These are phyloP conservation scores for Forbesichthys papilliferus DNA, from an alignment of 2,113 vertebrate genomes.

Conservation along the genomic window DNA sequence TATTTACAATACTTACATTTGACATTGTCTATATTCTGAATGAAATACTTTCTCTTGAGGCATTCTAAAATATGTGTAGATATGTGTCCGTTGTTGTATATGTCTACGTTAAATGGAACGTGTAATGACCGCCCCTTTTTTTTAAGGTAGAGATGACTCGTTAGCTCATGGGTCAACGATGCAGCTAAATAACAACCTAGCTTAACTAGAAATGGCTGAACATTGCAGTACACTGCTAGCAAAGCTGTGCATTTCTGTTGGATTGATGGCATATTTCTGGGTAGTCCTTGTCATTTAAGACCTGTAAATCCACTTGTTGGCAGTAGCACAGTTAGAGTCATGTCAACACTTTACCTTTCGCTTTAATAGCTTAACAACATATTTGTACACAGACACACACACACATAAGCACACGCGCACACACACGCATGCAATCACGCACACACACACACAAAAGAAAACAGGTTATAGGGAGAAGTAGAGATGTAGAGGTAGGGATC, in stretches of 20 bases:
- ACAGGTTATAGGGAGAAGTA: constrained; percentile 1
- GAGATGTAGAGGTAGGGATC: neutral
- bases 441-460: constrained; percentile 7
- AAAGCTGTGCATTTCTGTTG: neutral
- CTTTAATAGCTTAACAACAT: constrained; percentile 2
- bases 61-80: too few relatives aligned
- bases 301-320: neutral
- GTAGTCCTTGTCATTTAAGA: constrained; percentile 4
- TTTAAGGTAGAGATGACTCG: constrained; percentile 33
- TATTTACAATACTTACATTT: too few relatives aligned
- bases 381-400: constrained; percentile 6
- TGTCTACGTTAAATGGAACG: too few relatives aligned
- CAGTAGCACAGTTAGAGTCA: too few relatives aligned
- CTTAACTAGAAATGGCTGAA: constrained; percentile 17
- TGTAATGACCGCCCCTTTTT: too few relatives aligned
- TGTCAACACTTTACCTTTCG: neutral
- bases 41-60: too few relatives aligned
- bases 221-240: neutral
- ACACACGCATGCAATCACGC: constrained; percentile 19
- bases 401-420: constrained; percentile 18
- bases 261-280: too few relatives aligned
- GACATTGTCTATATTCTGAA: too few relatives aligned
- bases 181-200: neutral
- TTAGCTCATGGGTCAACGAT: constrained; percentile 20
- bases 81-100: too few relatives aligned